Evolutionary conservation across 2,113 vertebrate species (phyloP).

Genomic region (Percopsis transmontana): DNA sequence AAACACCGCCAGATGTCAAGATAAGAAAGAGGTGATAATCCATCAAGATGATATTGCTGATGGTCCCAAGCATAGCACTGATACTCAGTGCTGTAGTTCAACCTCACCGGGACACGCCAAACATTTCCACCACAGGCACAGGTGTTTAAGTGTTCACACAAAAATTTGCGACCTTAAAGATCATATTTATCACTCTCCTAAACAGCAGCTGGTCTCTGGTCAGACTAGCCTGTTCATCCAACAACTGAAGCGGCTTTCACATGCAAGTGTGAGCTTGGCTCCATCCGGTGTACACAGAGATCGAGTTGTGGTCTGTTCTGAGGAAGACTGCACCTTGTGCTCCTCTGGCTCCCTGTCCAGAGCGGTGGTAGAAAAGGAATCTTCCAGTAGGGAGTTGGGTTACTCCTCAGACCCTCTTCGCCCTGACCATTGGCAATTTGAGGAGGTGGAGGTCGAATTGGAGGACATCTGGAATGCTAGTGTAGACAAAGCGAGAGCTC

Average conservation of each 20-base stretch:
- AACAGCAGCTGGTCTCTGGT: background rate
- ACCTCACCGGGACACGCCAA: background rate
- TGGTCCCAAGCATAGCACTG: conserved; percentile 1
- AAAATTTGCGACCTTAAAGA: conserved; percentile 44
- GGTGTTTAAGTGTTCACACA: conserved; percentile 46
- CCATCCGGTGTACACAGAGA: background rate
- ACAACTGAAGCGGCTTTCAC: background rate
- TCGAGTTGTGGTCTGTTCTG: conserved; percentile 37
- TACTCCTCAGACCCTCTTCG: conserved; percentile 48
- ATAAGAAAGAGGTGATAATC: background rate
- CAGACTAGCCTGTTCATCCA: background rate
- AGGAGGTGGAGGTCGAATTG: conserved; percentile 80
- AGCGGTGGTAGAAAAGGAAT: background rate
- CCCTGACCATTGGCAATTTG: conserved; percentile 73
- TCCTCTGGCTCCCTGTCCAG: conserved; percentile 2
- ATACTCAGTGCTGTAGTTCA: background rate
- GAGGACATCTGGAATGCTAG: conserved; percentile 77
- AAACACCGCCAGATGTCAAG: background rate
- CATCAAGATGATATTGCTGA: background rate
- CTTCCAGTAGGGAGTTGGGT: background rate
- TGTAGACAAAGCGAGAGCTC: background rate
- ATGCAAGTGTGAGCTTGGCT: background rate
- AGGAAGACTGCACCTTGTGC: conserved; percentile 30
- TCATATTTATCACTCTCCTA: conserved; percentile 34
- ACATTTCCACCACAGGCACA: conserved; percentile 1